Percentiles rank a stretch among this genome's conserved stretches.
These are phyloP conservation scores for Stomatorhinus ivindoensis DNA, from an alignment of 2,113 vertebrate genomes.

Conservation along the genomic window DNA sequence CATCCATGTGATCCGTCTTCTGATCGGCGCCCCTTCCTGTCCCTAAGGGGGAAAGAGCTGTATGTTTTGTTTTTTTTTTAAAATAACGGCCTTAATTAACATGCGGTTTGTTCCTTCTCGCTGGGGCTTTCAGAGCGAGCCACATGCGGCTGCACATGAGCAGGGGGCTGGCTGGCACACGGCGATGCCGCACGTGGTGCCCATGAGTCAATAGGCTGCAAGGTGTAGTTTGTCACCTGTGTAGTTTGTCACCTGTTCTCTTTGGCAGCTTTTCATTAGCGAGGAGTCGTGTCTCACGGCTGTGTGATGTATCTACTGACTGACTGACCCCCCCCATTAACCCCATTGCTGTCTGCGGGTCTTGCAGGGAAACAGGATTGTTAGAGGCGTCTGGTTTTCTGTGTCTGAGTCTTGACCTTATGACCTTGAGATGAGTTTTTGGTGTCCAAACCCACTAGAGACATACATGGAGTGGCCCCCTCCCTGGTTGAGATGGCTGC, in stretches of 20 bases:
- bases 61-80: not conserved
- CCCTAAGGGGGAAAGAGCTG: not conserved
- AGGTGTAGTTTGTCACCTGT: not conserved
- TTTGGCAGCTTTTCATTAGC: not conserved
- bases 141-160: not conserved
- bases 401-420: not conserved
- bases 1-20: not conserved
- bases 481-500: not conserved
- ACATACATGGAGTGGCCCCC: not conserved
- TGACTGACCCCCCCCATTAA: too few species aligned
- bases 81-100: not conserved
- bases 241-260: not conserved
- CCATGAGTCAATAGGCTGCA: not conserved
- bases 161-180: not conserved
- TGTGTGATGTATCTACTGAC: not conserved
- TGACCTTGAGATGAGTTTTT: not conserved
- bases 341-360: not conserved
- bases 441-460: not conserved
- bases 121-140: not conserved
- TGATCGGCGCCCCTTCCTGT: not conserved
- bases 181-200: not conserved
- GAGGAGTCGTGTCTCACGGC: not conserved
- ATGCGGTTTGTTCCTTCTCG: not conserved
- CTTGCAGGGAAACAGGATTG: not conserved
- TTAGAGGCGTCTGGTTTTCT: not conserved